These are phyloP conservation scores for Umimayanthus chanpuru DNA, from an alignment of 92 coral and sea anemone genomes.

Conservation along the genomic window DNA sequence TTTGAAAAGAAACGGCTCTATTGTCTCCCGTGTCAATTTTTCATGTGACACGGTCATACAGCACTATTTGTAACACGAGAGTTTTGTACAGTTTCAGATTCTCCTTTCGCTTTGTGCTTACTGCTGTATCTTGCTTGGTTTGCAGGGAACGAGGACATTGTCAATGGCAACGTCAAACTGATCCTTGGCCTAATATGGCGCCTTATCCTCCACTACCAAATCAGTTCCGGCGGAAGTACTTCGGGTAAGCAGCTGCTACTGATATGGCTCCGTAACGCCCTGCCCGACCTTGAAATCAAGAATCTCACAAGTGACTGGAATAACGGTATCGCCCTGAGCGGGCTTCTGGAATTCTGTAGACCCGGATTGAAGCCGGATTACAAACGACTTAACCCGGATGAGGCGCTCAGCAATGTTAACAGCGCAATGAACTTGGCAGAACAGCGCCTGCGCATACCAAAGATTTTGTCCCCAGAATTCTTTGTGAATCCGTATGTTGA, in stretches of 20 bases:
- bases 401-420: conserved; percentile 62
- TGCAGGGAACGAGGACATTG: conserved; percentile 90
- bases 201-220: conserved; percentile 95
- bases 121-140: neutral
- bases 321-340: conserved; percentile 82
- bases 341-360: conserved; percentile 80
- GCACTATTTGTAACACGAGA: neutral
- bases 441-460: conserved; percentile 78
- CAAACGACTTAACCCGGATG: conserved; percentile 79
- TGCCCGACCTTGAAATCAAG: conserved; percentile 84
- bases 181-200: conserved; percentile 96
- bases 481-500: conserved; percentile 90
- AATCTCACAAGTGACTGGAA: conserved; percentile 97
- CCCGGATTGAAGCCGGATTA: conserved; percentile 86
- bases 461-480: conserved; percentile 85
- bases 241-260: conserved; percentile 91
- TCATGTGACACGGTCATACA: too few species aligned
- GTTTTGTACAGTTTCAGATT: neutral
- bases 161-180: conserved; percentile 92
- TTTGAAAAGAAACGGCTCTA: too few species aligned
- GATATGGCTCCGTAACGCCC: conserved; percentile 87
- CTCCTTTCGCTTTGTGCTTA: neutral
- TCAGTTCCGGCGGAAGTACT: conserved; percentile 93
- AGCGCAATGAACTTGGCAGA: conserved; percentile 83
- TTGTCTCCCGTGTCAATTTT: too few species aligned